Evolutionary conservation across 2,113 vertebrate species (phyloP), one percentile per base, ranked within the genome.

Genomic region (Amazona vittata): DNA sequence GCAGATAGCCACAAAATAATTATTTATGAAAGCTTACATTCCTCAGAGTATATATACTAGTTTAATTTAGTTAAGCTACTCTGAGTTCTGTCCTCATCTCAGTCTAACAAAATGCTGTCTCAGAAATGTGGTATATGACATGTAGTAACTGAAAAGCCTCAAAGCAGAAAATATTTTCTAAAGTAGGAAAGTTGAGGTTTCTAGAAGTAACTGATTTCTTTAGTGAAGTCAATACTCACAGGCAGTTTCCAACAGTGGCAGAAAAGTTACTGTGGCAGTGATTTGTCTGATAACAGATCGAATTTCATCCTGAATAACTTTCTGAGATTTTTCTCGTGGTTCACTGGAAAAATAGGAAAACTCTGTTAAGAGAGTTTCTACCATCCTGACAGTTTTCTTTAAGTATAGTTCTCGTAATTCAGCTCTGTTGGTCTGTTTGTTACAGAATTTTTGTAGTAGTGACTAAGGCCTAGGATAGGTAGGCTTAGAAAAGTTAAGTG

Each of bases 281-380:
- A 99, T 98, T 95, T 99, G 99, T 76, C 99, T 98, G 94, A 99
- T 99, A 60, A 99, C 99, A 0, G 99, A 99, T 79, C 99, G 99
- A 85, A 99, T 99, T 98, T 99, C 99, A 94, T 99, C 99, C 95
- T 99, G 99, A 80, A 99, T 99, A 79, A 98, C 98, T 95, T 99
- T 99, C 59, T 99, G 98, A 68, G 99, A 99, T 95, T 99, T 99
- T 64, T 99, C 99, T 92, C 99, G 98, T 46, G 99, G 98, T 94
- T 96, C 94, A 41, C 99, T 99, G 96, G 19, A 91, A 95, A 86
- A 80, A 69, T 22, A 95, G 26, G 64, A 83, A 73, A 68, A 44
- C 43, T 69, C 11, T 79, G 53, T 83, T 86, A 49, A 79, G 17
- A 3, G 80, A 63, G 37, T 17, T 68, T 21, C 9, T 41, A 9